These are phyloP conservation scores for Ceratina australensis DNA, from an alignment of 1,140 invertebrate genomes.

Conservation along the genomic window DNA sequence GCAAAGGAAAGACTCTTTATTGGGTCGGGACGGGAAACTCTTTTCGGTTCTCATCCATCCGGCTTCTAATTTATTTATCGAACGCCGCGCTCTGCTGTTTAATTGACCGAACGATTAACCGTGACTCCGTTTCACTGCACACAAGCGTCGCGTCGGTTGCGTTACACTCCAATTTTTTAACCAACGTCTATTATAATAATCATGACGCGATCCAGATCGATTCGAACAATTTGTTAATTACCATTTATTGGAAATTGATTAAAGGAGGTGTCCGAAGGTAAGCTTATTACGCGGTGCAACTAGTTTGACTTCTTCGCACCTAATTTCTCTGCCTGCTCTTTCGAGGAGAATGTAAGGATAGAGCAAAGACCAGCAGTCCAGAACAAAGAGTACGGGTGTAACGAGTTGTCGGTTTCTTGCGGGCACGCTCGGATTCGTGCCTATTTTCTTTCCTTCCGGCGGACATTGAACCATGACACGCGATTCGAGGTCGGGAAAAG, in stretches of 20 bases:
- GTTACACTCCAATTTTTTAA: neutral
- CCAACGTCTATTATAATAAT: too few relatives aligned
- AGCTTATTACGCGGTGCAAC: too few relatives aligned
- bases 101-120: slow-evolving; percentile 9
- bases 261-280: too few relatives aligned
- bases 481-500: slow-evolving; percentile 68
- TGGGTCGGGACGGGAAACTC: slow-evolving; percentile 7
- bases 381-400: neutral
- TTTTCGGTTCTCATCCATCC: slow-evolving; percentile 6
- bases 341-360: too few relatives aligned
- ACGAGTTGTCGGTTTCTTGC: neutral
- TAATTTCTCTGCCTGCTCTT: too few relatives aligned
- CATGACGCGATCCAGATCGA: too few relatives aligned
- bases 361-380: too few relatives aligned
- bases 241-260: too few relatives aligned
- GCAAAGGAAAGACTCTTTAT: slow-evolving; percentile 12
- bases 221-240: too few relatives aligned
- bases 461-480: slow-evolving; percentile 67
- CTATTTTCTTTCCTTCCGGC: slow-evolving; percentile 14
- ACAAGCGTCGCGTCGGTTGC: neutral
- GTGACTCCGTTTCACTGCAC: slow-evolving; percentile 10
- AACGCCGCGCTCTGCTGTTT: neutral
- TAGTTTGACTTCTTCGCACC: too few relatives aligned
- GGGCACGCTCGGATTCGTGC: neutral
- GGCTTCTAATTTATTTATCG: slow-evolving; percentile 6